Conservation (phyloP, 2,797 vertebrate genomes). For the Chaetophractus vellerosus region DNA sequence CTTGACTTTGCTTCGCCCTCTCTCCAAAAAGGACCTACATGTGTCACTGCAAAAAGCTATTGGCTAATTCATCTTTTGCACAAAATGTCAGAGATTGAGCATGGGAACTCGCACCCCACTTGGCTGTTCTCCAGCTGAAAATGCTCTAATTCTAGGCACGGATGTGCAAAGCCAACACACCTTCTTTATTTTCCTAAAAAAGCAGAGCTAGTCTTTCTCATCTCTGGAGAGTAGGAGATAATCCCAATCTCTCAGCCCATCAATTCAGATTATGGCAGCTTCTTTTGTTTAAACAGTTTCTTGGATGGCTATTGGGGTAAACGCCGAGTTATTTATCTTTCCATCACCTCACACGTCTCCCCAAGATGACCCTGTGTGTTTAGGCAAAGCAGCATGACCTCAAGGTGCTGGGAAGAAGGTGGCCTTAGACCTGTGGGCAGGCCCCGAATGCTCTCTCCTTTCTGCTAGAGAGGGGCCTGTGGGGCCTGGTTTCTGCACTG, state of each 20-base stretch:
- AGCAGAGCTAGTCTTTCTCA: neutral
- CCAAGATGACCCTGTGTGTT: accelerated
- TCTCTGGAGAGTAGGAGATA: accelerated
- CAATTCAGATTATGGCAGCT: accelerated
- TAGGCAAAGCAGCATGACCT: too few relatives aligned
- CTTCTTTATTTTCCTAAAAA: neutral
- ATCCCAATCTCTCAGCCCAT: accelerated
- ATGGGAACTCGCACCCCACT: accelerated
- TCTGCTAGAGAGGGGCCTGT: accelerated
- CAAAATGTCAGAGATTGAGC: neutral
- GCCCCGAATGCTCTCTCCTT: neutral
- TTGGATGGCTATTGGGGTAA: too few relatives aligned
- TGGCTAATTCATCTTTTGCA: neutral
- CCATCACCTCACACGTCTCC: accelerated
- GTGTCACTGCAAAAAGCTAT: neutral
- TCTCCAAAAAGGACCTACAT: neutral
- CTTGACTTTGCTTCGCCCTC: neutral
- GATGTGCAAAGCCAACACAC: accelerated
- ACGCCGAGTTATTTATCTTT: too few relatives aligned
- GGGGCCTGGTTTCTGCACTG: neutral
- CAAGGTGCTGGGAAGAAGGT: neutral
- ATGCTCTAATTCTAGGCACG: accelerated
- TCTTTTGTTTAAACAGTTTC: neutral
- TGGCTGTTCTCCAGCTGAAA: too few relatives aligned
- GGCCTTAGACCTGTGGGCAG: accelerated